Conservation (phyloP, 2,888 invertebrate species). For the Xestia rhomboidea region DNA sequence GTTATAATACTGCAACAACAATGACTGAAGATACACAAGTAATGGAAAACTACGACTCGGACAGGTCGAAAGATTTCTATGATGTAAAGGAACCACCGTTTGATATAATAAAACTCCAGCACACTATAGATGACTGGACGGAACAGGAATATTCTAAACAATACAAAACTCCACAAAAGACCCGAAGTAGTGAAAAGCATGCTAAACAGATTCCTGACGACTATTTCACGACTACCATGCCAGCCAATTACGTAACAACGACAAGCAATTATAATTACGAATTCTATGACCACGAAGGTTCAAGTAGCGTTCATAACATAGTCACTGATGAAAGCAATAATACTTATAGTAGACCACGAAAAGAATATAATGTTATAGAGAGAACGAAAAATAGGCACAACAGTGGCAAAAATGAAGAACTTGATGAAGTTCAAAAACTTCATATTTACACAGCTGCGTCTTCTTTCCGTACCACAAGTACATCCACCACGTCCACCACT, state of each 20-base stretch:
- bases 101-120: constrained; percentile 94
- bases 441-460: constrained; percentile 86
- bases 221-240: constrained; percentile 92
- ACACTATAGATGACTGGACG: constrained; percentile 96
- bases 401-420: constrained; percentile 76
- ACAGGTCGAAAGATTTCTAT: constrained; percentile 86
- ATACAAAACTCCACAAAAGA: constrained; percentile 85
- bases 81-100: constrained; percentile 91
- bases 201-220: constrained; percentile 95
- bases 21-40: constrained; percentile 78
- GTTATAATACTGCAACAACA: constrained; percentile 73
- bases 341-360: constrained; percentile 71
- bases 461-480: constrained; percentile 82
- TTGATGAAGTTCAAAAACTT: constrained; percentile 78
- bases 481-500: constrained; percentile 84
- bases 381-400: constrained; percentile 76
- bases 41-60: constrained; percentile 89
- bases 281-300: constrained; percentile 87
- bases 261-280: constrained; percentile 82
- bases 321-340: constrained; percentile 80
- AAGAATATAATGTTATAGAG: constrained; percentile 83
- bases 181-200: constrained; percentile 90
- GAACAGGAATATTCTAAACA: constrained; percentile 93
- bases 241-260: constrained; percentile 80
- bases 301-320: constrained; percentile 86